Conservation (phyloP, 2,113 vertebrate species). For the Entomyzon cyanotis region DNA sequence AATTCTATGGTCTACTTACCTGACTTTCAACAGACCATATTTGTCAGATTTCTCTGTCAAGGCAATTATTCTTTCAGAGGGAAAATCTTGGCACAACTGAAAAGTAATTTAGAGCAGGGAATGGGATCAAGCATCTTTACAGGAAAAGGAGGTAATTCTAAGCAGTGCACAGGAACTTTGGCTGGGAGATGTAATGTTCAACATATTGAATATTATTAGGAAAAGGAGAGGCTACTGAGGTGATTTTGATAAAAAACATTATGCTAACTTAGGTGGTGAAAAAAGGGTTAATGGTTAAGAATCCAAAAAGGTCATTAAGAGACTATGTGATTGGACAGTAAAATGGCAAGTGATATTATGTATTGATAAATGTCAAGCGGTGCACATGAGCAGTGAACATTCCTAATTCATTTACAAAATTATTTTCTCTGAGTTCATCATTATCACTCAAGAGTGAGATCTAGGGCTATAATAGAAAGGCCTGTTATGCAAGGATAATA, state of each 20-base stretch:
- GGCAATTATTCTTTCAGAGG: neutral
- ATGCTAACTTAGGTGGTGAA: neutral
- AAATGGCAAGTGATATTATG: neutral
- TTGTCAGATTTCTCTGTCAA: neutral
- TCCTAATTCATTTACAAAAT: neutral
- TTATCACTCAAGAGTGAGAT: neutral
- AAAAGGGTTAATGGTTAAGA: neutral
- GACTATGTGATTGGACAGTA: neutral
- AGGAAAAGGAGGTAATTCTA: neutral
- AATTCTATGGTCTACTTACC: neutral
- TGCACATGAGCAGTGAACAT: accelerated
- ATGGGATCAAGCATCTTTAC: neutral
- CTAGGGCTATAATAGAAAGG: neutral
- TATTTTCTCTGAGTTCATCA: neutral
- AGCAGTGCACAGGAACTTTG: neutral
- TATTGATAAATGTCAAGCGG: neutral
- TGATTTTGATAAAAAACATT: neutral
- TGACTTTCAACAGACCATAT: neutral
- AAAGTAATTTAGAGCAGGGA: neutral
- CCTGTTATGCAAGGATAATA: neutral
- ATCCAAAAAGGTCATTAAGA: neutral
- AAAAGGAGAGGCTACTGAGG: neutral
- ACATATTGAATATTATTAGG: neutral
- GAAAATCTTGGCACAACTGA: neutral
- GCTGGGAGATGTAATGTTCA: neutral